Conservation (phyloP, 2,113 vertebrate species). For the Conger conger region DNA sequence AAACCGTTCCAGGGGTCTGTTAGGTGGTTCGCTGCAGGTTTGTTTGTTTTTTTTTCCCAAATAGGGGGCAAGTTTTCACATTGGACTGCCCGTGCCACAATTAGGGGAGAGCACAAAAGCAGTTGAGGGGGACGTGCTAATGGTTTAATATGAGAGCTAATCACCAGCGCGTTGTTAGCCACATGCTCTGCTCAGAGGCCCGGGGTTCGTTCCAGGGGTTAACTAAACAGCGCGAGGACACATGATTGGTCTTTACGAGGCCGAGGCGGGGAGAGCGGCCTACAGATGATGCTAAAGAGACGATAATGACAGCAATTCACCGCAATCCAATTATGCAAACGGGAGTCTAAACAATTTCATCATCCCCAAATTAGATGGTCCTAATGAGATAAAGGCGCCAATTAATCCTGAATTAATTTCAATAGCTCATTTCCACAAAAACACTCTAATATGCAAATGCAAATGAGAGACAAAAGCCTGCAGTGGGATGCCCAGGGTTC, state of each 20-base stretch:
- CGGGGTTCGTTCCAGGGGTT: slow-evolving; percentile 61
- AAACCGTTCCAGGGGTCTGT: neutral
- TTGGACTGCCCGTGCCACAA: neutral
- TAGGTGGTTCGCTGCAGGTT: neutral
- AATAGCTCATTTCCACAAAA: slow-evolving; percentile 90
- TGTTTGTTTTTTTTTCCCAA: too few species aligned
- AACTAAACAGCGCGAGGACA: slow-evolving; percentile 80
- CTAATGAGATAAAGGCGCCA: slow-evolving; percentile 99
- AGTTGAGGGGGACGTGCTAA: slow-evolving; percentile 57
- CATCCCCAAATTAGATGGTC: slow-evolving; percentile 99
- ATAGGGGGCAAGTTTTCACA: neutral
- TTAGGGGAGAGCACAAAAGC: slow-evolving; percentile 15
- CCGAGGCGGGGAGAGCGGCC: slow-evolving; percentile 90
- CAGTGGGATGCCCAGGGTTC: slow-evolving; percentile 84
- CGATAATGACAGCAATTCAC: slow-evolving; percentile 99
- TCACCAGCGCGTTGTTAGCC: slow-evolving; percentile 64
- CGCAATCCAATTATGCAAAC: slow-evolving; percentile 99
- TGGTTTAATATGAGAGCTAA: slow-evolving; percentile 64
- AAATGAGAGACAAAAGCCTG: slow-evolving; percentile 90
- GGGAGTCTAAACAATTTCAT: slow-evolving; percentile 96
- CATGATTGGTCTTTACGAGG: slow-evolving; percentile 95
- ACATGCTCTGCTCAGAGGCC: slow-evolving; percentile 49
- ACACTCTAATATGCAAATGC: slow-evolving; percentile 95
- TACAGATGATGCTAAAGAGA: slow-evolving; percentile 94
- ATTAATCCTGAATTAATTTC: slow-evolving; percentile 99